phyloP scores from a whole-genome alignment of 2,113 vertebrate genomes.

The Anseranas semipalmata region DNA sequence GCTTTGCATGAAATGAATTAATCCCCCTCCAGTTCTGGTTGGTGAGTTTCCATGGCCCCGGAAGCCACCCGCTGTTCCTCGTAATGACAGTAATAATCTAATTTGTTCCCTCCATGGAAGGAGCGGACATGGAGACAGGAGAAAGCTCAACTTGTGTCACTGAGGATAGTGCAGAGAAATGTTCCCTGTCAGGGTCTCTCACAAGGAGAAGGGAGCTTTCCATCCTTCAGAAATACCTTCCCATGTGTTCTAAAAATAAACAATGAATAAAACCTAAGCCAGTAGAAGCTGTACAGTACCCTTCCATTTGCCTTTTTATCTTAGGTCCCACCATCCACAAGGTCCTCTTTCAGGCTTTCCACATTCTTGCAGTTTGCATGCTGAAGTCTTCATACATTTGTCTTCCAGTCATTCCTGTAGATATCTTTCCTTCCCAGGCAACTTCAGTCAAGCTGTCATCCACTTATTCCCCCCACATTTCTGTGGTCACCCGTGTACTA shows the following conservation, averaged over 20 bases:
- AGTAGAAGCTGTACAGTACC: neutral
- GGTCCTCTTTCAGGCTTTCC: neutral
- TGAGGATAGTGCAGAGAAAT: neutral
- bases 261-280: neutral
- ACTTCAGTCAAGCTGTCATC: neutral
- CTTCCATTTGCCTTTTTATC: neutral
- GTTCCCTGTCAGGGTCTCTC: neutral
- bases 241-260: neutral
- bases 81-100: neutral
- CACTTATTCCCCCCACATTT: neutral
- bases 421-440: neutral
- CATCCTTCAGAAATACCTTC: neutral
- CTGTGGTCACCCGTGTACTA: neutral
- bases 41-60: neutral
- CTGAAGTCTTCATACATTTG: neutral
- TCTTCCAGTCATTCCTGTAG: fast-evolving
- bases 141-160: neutral
- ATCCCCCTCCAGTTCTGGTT: neutral
- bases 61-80: neutral
- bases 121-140: neutral
- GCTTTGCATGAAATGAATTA: conserved; percentile 47
- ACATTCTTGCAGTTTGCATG: fast-evolving
- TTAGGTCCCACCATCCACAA: neutral
- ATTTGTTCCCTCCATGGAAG: neutral
- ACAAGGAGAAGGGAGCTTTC: neutral